phyloP scores from a whole-genome alignment of 2,888 invertebrate species.

The Scotopteryx bipunctaria region DNA sequence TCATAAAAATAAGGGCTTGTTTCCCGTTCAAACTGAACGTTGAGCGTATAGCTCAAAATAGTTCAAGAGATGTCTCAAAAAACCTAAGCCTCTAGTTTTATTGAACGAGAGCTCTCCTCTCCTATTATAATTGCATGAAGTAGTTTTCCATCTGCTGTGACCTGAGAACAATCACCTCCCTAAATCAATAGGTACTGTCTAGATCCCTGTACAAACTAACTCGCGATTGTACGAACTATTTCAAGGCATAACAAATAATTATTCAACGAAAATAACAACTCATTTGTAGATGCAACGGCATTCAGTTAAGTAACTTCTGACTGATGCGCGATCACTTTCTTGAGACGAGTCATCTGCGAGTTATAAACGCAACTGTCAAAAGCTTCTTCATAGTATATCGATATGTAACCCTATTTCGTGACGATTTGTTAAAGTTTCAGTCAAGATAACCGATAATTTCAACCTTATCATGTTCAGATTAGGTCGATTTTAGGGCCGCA shows the following conservation, averaged over 20 bases:
- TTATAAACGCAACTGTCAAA: conserved; percentile 3
- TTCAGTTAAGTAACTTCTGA: neutral
- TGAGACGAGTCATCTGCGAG: neutral
- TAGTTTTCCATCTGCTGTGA: conserved; percentile 6
- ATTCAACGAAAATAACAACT: conserved; percentile 1
- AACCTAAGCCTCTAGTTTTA: no score
- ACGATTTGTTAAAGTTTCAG: neutral
- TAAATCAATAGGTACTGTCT: conserved; percentile 14
- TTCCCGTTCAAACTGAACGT: no score
- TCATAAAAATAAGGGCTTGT: no score
- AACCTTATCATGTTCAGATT: neutral
- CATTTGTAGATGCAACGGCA: neutral
- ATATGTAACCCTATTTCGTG: neutral
- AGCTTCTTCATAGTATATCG: neutral
- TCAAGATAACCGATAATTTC: neutral
- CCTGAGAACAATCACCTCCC: conserved; percentile 13
- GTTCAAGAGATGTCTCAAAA: no score
- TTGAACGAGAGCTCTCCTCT: neutral
- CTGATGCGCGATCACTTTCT: neutral
- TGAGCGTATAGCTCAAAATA: no score
- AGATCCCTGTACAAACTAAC: conserved; percentile 18
- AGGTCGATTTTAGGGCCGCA: neutral
- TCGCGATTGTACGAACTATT: conserved; percentile 3
- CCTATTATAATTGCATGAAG: neutral
- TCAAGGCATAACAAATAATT: conserved; percentile 19